phyloP scores from a whole-genome alignment of 35 echinoderm and acorn worm species.

The Eucidaris tribuloides region DNA sequence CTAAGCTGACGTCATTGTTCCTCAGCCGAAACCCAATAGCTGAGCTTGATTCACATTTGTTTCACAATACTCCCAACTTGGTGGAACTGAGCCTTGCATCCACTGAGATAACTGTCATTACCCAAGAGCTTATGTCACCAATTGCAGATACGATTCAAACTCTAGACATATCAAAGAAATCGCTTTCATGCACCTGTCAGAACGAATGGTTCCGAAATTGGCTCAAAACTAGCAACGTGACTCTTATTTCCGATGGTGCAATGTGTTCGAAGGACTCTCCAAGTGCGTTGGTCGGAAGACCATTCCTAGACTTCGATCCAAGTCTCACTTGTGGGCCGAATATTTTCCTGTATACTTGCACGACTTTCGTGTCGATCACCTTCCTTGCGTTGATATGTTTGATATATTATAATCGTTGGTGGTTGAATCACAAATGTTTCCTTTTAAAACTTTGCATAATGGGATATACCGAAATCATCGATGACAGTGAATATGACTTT shows the following conservation, averaged over 20 bases:
- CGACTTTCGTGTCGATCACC: not conserved
- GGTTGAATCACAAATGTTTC: constrained; percentile 2
- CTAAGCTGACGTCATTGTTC: not conserved
- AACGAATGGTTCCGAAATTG: constrained; percentile 14
- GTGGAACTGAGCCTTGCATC: not conserved
- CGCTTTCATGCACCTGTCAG: not conserved
- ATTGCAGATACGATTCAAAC: not conserved
- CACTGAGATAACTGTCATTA: not conserved
- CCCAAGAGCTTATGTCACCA: not conserved
- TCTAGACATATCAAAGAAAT: not conserved
- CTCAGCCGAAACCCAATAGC: not conserved
- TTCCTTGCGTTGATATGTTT: not conserved
- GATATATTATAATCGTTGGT: constrained; percentile 5
- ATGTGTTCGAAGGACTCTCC: not conserved
- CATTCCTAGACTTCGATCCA: not conserved
- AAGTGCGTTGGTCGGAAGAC: not conserved
- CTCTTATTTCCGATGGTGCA: not conserved
- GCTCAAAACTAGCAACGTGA: not conserved
- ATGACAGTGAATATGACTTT: not conserved
- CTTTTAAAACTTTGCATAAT: constrained; percentile 17
- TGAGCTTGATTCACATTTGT: not conserved
- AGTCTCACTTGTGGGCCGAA: not conserved
- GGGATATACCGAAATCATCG: constrained; percentile 5
- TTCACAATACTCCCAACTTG: not conserved
- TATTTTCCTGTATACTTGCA: not conserved